Conservation (phyloP, 2,113 vertebrate genomes). For the Ictalurus furcatus region DNA sequence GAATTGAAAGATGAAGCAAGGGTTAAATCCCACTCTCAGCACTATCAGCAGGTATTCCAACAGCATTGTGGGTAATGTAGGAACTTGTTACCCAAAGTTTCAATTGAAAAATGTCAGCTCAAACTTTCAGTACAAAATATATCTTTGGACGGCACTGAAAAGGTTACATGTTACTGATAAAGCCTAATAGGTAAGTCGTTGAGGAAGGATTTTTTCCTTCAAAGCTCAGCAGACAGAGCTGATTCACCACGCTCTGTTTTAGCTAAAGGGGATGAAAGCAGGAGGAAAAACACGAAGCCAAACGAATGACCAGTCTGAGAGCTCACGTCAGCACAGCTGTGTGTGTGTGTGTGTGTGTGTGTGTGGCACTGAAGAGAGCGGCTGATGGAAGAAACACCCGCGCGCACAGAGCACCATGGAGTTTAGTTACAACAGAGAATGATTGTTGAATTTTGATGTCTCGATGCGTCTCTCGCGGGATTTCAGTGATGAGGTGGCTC, state of each 20-base stretch:
- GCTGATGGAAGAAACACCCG: neutral
- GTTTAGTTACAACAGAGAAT: slow-evolving; percentile 32
- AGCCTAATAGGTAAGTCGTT: no score
- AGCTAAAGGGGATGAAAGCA: neutral
- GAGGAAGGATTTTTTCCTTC: neutral
- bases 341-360: neutral
- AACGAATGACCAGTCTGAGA: neutral
- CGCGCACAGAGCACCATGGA: slow-evolving; percentile 2
- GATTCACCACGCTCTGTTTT: neutral
- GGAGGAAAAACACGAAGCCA: neutral
- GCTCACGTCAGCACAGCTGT: slow-evolving; percentile 10
- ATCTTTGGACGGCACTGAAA: neutral
- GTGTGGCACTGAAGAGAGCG: slow-evolving; percentile 12
- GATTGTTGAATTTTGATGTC: slow-evolving; percentile 74
- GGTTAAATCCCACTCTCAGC: neutral
- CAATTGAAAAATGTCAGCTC: neutral
- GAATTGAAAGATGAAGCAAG: no score
- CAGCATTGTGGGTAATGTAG: neutral
- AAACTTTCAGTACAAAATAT: neutral
- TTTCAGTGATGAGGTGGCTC: slow-evolving; percentile 93
- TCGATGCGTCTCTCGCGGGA: slow-evolving; percentile 79
- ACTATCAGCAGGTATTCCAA: neutral
- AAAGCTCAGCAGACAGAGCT: neutral
- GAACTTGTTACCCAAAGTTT: neutral
- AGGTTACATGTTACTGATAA: neutral